Evolutionary conservation across 2,113 vertebrate species (phyloP), one percentile per base, ranked within the genome.

Genomic region (Circaetus gallicus): DNA sequence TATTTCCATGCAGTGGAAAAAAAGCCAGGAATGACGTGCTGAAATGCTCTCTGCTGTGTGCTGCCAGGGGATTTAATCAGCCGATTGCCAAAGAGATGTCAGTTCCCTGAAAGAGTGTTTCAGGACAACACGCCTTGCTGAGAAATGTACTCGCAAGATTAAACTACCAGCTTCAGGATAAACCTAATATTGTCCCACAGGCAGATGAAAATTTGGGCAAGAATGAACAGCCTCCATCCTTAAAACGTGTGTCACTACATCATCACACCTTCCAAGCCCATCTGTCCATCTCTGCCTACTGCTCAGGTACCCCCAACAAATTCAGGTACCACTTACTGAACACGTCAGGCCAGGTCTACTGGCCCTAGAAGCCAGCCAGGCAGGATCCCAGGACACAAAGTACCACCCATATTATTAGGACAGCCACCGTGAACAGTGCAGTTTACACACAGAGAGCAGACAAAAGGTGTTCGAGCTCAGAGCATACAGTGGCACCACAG

Each of bases 41-140:
- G 94, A 93, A 97, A 93, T 49, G 61, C 82, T 92, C 65, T 89
- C 87, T 80, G 93, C 87, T 94, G 71, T 56, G 73, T 22, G 77
- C 92, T 95, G 92, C 90, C 96, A 95, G 89, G 93, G 96, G 95
- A 96, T 86, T 83, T 93, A 95, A 97, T 94, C 95, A 95, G 83
- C 38, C 29, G 8, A 97, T 94, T 93, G 95, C 96, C 92, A 95
- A 86, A 96, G 83, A 95, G 86, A 96, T 95, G 94, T 89, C 94
- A 96, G 77, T 74, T 97, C 86, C 65, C 91, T 93, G 95, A 88
- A 90, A 89, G 77, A 93, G 92, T 74, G 86, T 38, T 38, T 38
- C 38, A 97, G 95, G 94, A 95, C 92, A 96, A 95, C 77, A 65
- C 0, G 61, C 89, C 73, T 95, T 71, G 69, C 92, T 95, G 91